phyloP scores from a whole-genome alignment of 30 jellyfish, hydroid and myxozoan genomes.

The Chrysaora quinquecirrha region DNA sequence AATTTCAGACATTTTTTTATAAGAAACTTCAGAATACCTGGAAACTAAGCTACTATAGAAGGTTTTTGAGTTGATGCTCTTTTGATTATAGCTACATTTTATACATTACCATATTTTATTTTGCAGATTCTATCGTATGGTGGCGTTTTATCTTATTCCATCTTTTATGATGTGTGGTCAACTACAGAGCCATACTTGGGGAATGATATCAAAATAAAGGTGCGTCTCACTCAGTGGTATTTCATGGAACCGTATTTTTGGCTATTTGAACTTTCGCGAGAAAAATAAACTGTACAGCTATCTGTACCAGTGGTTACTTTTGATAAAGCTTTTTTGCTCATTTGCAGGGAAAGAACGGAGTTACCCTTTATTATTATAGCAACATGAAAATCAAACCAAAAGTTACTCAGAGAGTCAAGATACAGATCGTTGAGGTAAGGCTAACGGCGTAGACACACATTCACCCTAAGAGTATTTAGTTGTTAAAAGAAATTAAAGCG shows the following conservation, averaged over 20 bases:
- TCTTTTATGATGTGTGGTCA: constrained; percentile 59
- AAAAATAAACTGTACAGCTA: neutral
- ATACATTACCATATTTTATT: too few species aligned
- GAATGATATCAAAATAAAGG: constrained; percentile 66
- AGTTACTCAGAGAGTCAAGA: neutral
- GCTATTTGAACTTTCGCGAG: neutral
- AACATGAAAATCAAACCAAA: neutral
- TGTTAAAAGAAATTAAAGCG: too few species aligned
- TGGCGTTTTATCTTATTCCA: constrained; percentile 59
- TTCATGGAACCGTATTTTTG: neutral
- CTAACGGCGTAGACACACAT: too few species aligned
- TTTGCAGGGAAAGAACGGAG: constrained; percentile 23
- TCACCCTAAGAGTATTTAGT: too few species aligned
- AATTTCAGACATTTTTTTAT: too few species aligned
- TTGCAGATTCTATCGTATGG: constrained; percentile 72
- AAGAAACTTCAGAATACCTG: too few species aligned
- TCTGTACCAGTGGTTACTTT: neutral
- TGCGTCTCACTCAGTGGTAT: neutral
- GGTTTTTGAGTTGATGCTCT: too few species aligned
- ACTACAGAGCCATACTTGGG: constrained; percentile 46
- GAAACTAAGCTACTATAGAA: too few species aligned
- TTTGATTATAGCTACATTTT: too few species aligned
- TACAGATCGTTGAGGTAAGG: constrained; percentile 25
- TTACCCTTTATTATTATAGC: neutral
- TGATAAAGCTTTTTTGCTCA: neutral